Evolutionary conservation across 2,797 vertebrate species (phyloP), one percentile per base, ranked within the genome.

Genomic region (Heteromormyrus szaboi): DNA sequence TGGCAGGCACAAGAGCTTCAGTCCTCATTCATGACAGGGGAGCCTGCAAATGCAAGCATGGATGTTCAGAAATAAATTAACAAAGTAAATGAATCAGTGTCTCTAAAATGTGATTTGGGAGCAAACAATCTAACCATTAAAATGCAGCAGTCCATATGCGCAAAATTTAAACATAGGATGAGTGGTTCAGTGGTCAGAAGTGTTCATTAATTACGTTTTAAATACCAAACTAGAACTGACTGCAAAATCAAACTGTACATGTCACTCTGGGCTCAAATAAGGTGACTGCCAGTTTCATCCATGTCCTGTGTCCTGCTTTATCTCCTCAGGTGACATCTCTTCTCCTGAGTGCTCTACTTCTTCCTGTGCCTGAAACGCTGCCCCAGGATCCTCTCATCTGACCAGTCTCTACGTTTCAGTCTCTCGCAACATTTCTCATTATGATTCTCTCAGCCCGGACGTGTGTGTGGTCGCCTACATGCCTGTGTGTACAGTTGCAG

Each of bases 281-380:
- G 76, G 41, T 81, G 76, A 81, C 76, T n/a, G 76, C 76, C 46
- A 22, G 41, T 81, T 81, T 81, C 41, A 81, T 81, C 76, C 76
- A 81, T 81, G 37, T 25, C 12, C 72, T 41, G 14, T 44, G 76
- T 81, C 76, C 41, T 17, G 37, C 41, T 81, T 46, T 46, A 44
- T 81, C 37, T 81, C 76, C 76, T 81, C 19, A 46, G 76, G 76
- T 44, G 76, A 46, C 76, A 81, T 19, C 41, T 44, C 41, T 81
- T 81, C 76, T 81, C 76, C 76, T 4, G 76, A 81, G 41, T 6
- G 6, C 76, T 81, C 41, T 9, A n/a, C 8, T 46, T 46, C 76
- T n/a, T 81, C 41, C 41, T 46, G 17, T 46, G 76, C 41, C 76
- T 81, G 7, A 81, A 81, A 81, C 76, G n/a, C 17, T 81, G 76